Conservation (phyloP, 2,113 vertebrate genomes). For the Manacus vitellinus region DNA sequence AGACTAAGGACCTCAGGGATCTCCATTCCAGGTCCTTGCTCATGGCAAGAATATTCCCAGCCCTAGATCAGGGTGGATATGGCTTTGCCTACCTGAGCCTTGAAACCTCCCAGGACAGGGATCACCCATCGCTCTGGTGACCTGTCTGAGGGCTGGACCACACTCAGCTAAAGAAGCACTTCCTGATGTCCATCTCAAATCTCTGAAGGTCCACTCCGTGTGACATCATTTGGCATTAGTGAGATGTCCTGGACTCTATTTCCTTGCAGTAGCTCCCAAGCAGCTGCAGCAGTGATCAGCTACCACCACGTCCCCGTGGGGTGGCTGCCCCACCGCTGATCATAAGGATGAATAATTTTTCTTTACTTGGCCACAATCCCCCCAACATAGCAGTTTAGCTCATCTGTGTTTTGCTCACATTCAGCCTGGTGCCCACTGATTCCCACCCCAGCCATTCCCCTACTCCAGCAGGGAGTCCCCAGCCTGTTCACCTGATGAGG, state of each 20-base stretch:
- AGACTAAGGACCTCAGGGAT: neutral
- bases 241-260: neutral
- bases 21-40: neutral
- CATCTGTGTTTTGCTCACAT: neutral
- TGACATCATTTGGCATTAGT: neutral
- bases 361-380: neutral
- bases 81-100: neutral
- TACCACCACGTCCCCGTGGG: neutral
- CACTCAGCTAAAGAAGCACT: accelerated
- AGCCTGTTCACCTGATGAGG: neutral
- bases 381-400: neutral
- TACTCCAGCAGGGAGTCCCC: neutral
- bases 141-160: neutral
- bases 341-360: neutral
- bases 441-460: neutral
- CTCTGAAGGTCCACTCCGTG: neutral
- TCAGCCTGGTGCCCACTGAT: neutral
- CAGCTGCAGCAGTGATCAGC: neutral
- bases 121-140: accelerated
- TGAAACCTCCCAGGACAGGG: neutral
- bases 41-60: neutral
- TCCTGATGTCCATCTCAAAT: neutral
- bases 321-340: neutral
- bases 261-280: neutral
- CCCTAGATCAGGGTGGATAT: too few relatives aligned